Evolutionary conservation across 2,113 vertebrate species (phyloP), one percentile per base, ranked within the genome.

Genomic region (Anhinga anhinga): DNA sequence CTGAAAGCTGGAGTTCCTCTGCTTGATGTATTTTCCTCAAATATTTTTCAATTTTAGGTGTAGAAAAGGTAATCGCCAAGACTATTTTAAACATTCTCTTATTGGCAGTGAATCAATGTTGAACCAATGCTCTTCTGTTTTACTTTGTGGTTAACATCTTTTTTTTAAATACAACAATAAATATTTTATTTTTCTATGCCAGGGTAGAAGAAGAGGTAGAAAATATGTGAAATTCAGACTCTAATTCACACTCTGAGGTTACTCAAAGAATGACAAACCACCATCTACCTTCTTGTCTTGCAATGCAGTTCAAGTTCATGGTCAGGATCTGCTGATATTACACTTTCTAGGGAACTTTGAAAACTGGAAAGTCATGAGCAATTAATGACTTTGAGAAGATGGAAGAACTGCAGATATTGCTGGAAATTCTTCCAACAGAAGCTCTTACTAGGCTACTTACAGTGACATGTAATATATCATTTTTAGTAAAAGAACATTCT

Each of bases 341-440:
- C 88, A 97, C 82, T 96, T 94, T 89, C 86, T 84, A 96, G 63
- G 80, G 86, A 96, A 82, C 76, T 88, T 62, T 40, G 67, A 90
- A 71, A 69, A 45, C 88, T 62, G 26, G 63, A 71, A 92, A 96
- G 83, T 91, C 88, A 81, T 21, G 45, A 79, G 20, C 89, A 96
- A 84, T 95, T 96, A 96, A 94, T 94, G 91, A 71, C 88, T 96
- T 91, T 89, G 47, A 81, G 86, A 86, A 86, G 65, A 92, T 44
- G 69, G 76, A 94, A 91, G 69, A 96, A 78, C 77, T 97, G 94
- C 86, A 67, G 94, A 67, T 94, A 93, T 84, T 91, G 77, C 95
- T 96, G 77, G 91, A 96, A 95, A 95, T 95, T 95, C 72, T 97
- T 97, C 91, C 93, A 94, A 84, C 50, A 91, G 76, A 88, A 96